Evolutionary conservation across 2,113 vertebrate species (phyloP).

Genomic region (Dasypus novemcinctus): DNA sequence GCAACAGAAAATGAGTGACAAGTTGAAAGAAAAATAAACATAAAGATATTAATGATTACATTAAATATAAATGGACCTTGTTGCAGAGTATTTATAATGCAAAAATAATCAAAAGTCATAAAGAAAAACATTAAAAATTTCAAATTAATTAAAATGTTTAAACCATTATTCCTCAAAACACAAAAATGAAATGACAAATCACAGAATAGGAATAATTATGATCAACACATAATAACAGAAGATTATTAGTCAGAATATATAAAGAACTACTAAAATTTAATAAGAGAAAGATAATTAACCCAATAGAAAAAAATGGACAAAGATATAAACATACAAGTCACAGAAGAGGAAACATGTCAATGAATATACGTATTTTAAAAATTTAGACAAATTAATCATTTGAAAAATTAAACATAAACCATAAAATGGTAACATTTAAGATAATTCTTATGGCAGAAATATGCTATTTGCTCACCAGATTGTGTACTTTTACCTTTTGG

Average conservation of each 20-base stretch:
- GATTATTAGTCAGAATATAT: background rate
- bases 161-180: background rate
- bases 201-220: background rate
- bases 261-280: background rate
- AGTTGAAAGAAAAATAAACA: background rate
- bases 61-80: background rate
- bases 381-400: background rate
- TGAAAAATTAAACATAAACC: background rate
- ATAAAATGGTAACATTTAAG: background rate
- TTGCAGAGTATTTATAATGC: background rate
- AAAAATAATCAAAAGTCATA: background rate
- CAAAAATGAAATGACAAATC: background rate
- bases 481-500: background rate
- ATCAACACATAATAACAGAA: background rate
- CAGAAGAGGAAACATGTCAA: background rate
- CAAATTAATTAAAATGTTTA: background rate
- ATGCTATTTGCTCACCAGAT: background rate
- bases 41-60: no score
- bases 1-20: background rate
- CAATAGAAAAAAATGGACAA: background rate
- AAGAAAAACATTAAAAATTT: background rate
- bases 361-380: background rate
- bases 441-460: background rate
- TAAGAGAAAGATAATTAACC: background rate
- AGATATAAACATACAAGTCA: background rate